A percentile compares a stretch with the other conserved stretches of the same genome.
phyloP scores from a whole-genome alignment of 37 sponge, comb jelly and placozoan species.

The Mnemiopsis leidyi region DNA sequence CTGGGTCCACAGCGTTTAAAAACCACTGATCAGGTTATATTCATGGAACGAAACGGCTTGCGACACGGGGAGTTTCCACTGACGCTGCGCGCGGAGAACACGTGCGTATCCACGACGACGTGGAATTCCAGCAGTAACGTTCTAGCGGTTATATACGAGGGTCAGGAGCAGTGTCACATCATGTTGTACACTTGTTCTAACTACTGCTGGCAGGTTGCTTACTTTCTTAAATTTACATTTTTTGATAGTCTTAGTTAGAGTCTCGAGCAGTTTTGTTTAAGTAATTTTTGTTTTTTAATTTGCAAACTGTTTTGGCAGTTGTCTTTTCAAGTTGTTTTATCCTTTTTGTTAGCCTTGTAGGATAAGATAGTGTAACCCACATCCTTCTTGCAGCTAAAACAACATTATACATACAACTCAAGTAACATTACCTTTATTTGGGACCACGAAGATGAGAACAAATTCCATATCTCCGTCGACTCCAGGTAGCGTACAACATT shows the following conservation, averaged over 20 bases:
- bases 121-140: conserved; percentile 47
- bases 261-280: too few relatives aligned
- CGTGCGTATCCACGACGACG: background rate
- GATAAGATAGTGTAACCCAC: background rate
- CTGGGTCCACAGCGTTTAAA: too few relatives aligned
- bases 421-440: background rate
- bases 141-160: conserved; percentile 55
- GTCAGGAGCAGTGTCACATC: conserved; percentile 56
- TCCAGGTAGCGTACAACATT: background rate
- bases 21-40: conserved; percentile 86
- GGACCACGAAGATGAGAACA: conserved; percentile 26
- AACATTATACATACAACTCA: conserved; percentile 45
- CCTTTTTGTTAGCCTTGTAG: too few relatives aligned
- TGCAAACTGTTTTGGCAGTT: too few relatives aligned
- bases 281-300: too few relatives aligned
- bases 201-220: conserved; percentile 28
- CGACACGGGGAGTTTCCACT: conserved; percentile 91
- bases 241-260: too few relatives aligned
- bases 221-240: too few relatives aligned
- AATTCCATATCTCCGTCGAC: background rate
- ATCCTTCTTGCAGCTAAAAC: conserved; percentile 28
- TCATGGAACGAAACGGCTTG: conserved; percentile 95
- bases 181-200: conserved; percentile 45
- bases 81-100: conserved; percentile 65
- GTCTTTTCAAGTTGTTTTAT: too few relatives aligned